Evolutionary conservation across 2,888 invertebrate species (phyloP).

Genomic region (Polylopha cassiicola): DNA sequence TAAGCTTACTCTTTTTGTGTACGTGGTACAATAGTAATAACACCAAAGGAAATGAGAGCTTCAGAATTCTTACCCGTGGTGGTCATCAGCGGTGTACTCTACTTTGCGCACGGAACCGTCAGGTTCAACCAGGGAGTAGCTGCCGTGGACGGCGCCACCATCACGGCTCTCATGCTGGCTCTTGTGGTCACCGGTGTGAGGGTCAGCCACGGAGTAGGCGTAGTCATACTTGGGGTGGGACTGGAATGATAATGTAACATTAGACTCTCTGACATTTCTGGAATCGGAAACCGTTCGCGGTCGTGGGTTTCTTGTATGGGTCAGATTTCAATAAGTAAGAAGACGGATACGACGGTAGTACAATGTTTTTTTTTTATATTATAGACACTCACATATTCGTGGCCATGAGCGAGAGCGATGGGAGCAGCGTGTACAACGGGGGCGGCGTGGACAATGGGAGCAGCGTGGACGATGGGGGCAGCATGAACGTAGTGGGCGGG

Average conservation of each 20-base stretch:
- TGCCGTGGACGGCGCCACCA: conserved; percentile 81
- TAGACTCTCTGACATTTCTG: no score
- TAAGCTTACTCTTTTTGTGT: background rate
- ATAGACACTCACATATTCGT: conserved; percentile 19
- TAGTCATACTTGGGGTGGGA: conserved; percentile 79
- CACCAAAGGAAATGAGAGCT: background rate
- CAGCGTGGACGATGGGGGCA: conserved; percentile 51
- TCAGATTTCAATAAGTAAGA: background rate
- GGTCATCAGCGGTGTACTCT: conserved; percentile 79
- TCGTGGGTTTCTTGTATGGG: background rate
- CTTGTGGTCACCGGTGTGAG: conserved; percentile 80
- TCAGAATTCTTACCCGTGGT: conserved; percentile 67
- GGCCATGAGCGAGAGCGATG: conserved; percentile 41
- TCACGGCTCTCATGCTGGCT: conserved; percentile 78
- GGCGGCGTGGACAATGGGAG: conserved; percentile 50
- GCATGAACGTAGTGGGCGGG: conserved; percentile 48
- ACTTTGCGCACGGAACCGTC: conserved; percentile 80
- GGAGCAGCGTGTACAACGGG: conserved; percentile 46
- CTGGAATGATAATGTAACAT: conserved; percentile 39
- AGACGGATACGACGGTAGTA: background rate
- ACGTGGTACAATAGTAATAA: background rate
- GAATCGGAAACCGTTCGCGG: background rate
- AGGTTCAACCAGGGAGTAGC: conserved; percentile 80
- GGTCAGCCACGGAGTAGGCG: conserved; percentile 79
- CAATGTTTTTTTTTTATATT: no score